Evolutionary conservation across 2,113 vertebrate genomes (phyloP).

Genomic region (Rhegmatorhina hoffmannsi): DNA sequence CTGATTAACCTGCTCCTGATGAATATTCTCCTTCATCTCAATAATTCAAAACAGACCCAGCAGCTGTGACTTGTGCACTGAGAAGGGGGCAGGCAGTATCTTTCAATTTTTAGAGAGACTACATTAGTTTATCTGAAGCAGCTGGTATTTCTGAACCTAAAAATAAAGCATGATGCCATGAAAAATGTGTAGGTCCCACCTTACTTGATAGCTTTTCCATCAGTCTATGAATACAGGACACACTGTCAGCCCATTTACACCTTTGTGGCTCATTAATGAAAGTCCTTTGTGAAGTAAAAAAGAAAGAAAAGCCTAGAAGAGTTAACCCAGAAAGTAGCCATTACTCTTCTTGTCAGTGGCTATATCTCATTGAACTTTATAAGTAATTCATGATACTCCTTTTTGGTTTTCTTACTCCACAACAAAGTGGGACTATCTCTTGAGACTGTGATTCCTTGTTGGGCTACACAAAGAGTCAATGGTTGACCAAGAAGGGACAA

Average conservation of each 20-base stretch:
- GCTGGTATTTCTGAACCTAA: neutral
- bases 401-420: neutral
- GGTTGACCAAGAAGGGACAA: conserved; percentile 44
- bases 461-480: conserved; percentile 49
- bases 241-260: neutral
- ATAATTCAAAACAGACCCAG: neutral
- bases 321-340: conserved; percentile 5
- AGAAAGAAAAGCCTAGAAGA: neutral
- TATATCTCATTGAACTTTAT: conserved; percentile 41
- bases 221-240: neutral
- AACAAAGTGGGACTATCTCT: neutral
- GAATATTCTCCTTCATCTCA: neutral
- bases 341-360: conserved; percentile 40
- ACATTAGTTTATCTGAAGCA: neutral
- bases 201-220: neutral
- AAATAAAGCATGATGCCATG: neutral
- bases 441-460: conserved; percentile 54
- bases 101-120: neutral
- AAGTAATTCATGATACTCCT: conserved; percentile 39
- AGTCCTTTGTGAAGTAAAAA: neutral
- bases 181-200: neutral
- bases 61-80: neutral
- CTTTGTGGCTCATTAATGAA: conserved; percentile 14
- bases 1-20: neutral
- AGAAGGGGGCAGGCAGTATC: neutral